Base-by-base conservation (phyloP, 2,797 vertebrate genomes). In the Sebastes iracundus region DNA sequence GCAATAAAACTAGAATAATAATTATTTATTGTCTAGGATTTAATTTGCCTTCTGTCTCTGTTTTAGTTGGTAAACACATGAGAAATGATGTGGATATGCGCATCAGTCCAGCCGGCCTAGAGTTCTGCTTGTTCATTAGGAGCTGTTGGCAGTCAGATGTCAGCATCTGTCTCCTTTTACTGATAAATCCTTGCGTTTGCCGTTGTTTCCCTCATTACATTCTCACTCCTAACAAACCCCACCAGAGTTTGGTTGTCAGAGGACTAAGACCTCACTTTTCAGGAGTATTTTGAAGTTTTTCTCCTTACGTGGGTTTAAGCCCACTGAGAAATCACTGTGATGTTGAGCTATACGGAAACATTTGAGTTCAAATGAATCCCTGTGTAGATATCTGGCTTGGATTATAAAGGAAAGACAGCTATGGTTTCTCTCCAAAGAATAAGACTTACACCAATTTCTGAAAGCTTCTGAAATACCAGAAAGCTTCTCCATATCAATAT, bases 71-170 rank as follows among this genome's bases (percentile, higher is more conserved):
- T 32, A 70, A 80, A 72, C 65, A 77, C 71, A 76, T 63, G 67
- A 84, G 42, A 71, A 83, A 79, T 79, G 20, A 79, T 74, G 5
- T 69, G 82, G 75, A 79, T 69, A 6, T 68, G 86, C 68, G 75
- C 71, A 74, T 81, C 79, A 55, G 72, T 87, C 69, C 73, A 65
- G 33, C 33, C 38, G 7, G 72, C 71, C 77, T 77, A 55, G n/a
- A 25, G 52, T 80, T 80, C 74, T 63, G 76, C 72, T 84, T 77
- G 81, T 90, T 88, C 82, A 88, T 90, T 92, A 90, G 80, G n/a
- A 86, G 10, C 79, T 32, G 82, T 53, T 89, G 85, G 88, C 74
- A 78, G 82, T 83, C 81, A 77, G 55, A 82, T 64, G 80, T 90
- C 83, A 64, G 83, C 83, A 25, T 71, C 77, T 2, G 68, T 80